A percentile compares a stretch with the other conserved stretches of the same genome.
Conservation (phyloP, 2,888 invertebrate species). For the Pseudolycoriella hygida region DNA sequence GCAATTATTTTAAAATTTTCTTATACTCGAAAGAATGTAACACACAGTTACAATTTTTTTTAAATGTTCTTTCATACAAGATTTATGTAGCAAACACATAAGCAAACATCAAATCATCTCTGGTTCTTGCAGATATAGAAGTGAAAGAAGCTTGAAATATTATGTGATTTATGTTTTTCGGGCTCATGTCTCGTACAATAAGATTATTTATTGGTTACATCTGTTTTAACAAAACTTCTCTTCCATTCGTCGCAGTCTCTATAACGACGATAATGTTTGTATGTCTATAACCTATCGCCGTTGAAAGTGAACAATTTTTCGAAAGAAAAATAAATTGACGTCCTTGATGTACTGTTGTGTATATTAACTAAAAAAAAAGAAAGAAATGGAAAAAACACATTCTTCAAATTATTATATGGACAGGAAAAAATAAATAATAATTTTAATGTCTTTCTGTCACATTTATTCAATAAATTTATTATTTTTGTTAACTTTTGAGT, state of each 20-base stretch:
- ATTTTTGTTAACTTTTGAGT: neutral
- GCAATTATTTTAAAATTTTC: no score
- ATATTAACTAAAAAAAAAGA: constrained; percentile 9
- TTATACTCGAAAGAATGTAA: no score
- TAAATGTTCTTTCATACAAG: neutral
- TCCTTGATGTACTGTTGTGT: no score
- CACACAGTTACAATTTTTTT: no score
- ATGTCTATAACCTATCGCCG: no score
- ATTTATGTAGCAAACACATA: neutral
- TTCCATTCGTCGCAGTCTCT: neutral
- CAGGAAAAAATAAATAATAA: constrained; percentile 3
- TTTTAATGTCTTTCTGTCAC: neutral
- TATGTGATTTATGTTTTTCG: constrained; percentile 40
- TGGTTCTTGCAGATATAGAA: neutral
- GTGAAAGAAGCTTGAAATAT: neutral
- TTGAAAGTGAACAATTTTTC: no score
- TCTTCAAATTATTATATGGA: neutral
- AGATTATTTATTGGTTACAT: constrained; percentile 14
- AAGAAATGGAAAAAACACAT: constrained; percentile 9
- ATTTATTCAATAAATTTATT: neutral
- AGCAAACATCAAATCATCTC: neutral
- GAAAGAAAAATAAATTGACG: no score
- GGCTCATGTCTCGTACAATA: constrained; percentile 33
- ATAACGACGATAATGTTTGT: neutral
- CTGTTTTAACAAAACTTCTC: constrained; percentile 10